Percentiles rank a stretch among this genome's conserved stretches.
Conservation (phyloP, 2,113 vertebrate species). For the Melanerpes formicivorus region DNA sequence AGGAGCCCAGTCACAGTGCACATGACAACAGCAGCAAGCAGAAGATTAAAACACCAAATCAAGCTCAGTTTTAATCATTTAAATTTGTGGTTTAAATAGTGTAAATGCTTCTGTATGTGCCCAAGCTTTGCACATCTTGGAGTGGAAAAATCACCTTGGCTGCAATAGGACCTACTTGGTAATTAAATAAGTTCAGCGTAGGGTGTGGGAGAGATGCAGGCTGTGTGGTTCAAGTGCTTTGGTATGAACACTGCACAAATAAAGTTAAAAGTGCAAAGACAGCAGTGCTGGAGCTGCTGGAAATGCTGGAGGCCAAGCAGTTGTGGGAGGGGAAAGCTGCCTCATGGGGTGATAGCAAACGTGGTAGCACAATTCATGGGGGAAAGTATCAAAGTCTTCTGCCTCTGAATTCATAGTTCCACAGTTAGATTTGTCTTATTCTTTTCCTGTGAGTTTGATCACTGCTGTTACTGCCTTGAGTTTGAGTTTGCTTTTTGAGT, state of each 20-base stretch:
- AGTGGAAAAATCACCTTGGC: neutral
- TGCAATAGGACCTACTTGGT: neutral
- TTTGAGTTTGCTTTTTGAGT: neutral
- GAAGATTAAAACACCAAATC: neutral
- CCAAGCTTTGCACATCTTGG: neutral
- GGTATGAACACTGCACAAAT: neutral
- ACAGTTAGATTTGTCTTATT: neutral
- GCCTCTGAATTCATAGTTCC: neutral
- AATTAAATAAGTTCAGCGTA: neutral
- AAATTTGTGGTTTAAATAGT: neutral
- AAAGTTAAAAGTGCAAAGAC: neutral
- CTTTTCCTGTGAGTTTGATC: neutral
- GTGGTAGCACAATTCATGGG: rapidly evolving
- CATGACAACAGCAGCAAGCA: neutral
- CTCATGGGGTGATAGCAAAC: rapidly evolving
- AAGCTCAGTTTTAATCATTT: neutral
- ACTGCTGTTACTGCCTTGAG: neutral
- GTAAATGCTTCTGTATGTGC: neutral
- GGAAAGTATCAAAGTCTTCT: neutral
- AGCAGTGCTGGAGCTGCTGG: neutral
- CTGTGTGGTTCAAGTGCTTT: neutral
- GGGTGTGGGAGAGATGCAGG: neutral
- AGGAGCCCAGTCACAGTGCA: neutral
- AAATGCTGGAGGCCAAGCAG: neutral
- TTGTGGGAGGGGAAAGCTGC: neutral